Evolutionary conservation across 2,113 vertebrate species (phyloP), one percentile per base, ranked within the genome.

Genomic region (Phasianus colchicus): DNA sequence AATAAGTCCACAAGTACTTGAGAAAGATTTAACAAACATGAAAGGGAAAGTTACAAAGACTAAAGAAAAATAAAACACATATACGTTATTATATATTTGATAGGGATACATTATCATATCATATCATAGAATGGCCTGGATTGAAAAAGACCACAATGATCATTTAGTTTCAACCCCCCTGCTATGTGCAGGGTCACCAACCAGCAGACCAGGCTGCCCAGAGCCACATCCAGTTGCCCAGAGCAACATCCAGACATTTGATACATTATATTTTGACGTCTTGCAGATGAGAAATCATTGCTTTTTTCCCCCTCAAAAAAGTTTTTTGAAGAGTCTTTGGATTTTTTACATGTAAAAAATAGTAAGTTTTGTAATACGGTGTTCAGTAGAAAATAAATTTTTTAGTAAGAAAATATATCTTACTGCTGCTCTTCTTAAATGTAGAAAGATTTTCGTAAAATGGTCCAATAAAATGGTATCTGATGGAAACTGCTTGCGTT

Each of bases 341-440:
- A 0, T 6, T 32, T 74, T 72, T 58, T 70, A 12, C 25, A 57
- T 3, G 10, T 43, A 85, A 40, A 79, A 83, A 79, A 6, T 11
- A 83, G 7, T 5, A 65, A 73, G 34, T 29, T 61, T 25, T 61
- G n/a, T 12, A 85, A 87, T 12, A 38, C 6, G 79, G 61, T 66
- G 21, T 47, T 85, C 63, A 54, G 18, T 17, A 89, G 50, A 29
- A 88, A 36, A 58, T 42, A 58, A 61, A 92, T 38, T 27, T 8
- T 58, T 89, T 66, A 58, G 58, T 52, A 85, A 61, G 16, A 70
- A 94, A 76, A 47, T 2, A 1, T 52, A 61, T 29, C 63, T 97
- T 98, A 99, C 99, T 98, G 98, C 98, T 48, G 99, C 98, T 97
- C 98, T 99, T 92, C 95, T 98, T 87, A 99, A 97, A 96, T 99